phyloP scores from a whole-genome alignment of 1,140 invertebrate genomes.

The Panagrolaimus sp. region DNA sequence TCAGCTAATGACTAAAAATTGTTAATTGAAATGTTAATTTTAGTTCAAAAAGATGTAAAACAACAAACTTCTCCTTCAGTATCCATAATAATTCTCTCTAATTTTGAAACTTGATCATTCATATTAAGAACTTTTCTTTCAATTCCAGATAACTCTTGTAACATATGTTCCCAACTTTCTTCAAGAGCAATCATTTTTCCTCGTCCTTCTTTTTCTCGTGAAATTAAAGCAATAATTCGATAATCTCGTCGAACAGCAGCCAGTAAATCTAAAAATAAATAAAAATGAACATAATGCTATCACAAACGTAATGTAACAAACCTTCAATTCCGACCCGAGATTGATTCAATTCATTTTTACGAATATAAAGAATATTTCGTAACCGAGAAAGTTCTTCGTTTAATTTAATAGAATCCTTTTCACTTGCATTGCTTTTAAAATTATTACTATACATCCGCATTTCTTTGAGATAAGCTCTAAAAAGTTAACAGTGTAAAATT shows the following conservation, averaged over 20 bases:
- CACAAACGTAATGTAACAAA: too few species aligned
- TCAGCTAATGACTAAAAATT: conserved; percentile 1
- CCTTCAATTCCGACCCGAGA: neutral
- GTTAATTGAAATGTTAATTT: neutral
- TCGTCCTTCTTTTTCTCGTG: conserved; percentile 3
- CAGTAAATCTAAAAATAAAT: neutral
- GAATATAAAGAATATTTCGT: neutral
- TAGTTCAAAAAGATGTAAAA: neutral
- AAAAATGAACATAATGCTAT: too few species aligned
- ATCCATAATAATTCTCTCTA: too few species aligned
- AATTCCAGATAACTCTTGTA: neutral
- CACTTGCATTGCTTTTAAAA: neutral
- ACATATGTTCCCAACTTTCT: neutral
- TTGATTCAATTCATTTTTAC: neutral
- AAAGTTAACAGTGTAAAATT: neutral
- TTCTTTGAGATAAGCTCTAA: neutral
- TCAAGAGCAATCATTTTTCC: neutral
- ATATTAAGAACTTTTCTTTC: neutral
- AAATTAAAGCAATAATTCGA: conserved; percentile 8
- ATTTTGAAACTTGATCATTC: neutral
- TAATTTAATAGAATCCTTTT: neutral
- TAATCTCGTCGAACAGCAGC: conserved; percentile 9
- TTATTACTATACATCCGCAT: neutral
- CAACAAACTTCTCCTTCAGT: too few species aligned
- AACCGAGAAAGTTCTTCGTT: neutral